A percentile compares a stretch with the other conserved stretches of the same genome.
Conservation (phyloP, 1,140 invertebrate genomes). For the Hestina assimilis region DNA sequence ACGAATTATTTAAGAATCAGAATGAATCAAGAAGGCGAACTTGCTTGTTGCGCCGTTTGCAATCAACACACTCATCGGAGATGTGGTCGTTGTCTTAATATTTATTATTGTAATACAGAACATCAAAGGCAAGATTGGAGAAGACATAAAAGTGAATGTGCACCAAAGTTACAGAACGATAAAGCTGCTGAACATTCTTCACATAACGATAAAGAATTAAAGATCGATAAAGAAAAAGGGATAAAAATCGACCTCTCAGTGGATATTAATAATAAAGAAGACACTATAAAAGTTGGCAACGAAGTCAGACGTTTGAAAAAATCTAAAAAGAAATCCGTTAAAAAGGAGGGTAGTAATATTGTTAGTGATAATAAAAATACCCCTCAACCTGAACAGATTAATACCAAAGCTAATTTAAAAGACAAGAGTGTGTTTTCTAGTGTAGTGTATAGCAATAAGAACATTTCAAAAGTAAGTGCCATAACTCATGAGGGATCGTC, state of each 20-base stretch:
- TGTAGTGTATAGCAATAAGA: conserved; percentile 62
- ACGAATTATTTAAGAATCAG: conserved; percentile 65
- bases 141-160: conserved; percentile 82
- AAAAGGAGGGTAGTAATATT: conserved; percentile 42
- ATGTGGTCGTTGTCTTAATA: conserved; percentile 85
- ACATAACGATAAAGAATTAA: conserved; percentile 38
- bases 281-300: conserved; percentile 28
- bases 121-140: conserved; percentile 89
- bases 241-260: conserved; percentile 16
- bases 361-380: conserved; percentile 51
- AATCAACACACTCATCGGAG: conserved; percentile 83
- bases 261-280: conserved; percentile 17
- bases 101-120: conserved; percentile 88
- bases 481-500: conserved; percentile 84
- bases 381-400: conserved; percentile 32
- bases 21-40: conserved; percentile 72
- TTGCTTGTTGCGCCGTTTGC: conserved; percentile 84
- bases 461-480: conserved; percentile 61
- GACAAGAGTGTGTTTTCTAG: conserved; percentile 64
- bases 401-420: conserved; percentile 36
- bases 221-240: conserved; percentile 26
- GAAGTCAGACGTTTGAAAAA: conserved; percentile 53
- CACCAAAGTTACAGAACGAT: conserved; percentile 54
- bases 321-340: conserved; percentile 50
- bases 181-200: conserved; percentile 43